Evolutionary conservation across 1,140 invertebrate species (phyloP).

Genomic region (Drosophila gunungcola): DNA sequence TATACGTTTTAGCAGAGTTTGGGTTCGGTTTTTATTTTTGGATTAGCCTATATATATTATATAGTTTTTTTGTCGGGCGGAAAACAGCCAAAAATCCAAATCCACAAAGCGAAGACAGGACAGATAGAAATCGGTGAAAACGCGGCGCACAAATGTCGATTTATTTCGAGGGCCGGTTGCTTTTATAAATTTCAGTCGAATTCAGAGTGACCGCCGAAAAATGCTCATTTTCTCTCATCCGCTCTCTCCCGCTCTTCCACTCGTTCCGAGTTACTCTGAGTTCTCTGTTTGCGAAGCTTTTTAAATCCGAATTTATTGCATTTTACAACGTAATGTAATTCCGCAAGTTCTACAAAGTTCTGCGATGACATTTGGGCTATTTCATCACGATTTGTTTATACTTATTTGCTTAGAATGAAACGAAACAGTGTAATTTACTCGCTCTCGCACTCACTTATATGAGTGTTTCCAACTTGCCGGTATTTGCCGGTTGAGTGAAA

Average conservation of each 20-base stretch:
- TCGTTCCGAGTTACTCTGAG: background rate
- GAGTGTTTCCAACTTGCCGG: background rate
- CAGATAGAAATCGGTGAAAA: constrained; percentile 22
- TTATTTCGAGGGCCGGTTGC: background rate
- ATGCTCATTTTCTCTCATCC: no score
- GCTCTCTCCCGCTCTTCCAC: background rate
- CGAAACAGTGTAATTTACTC: no score
- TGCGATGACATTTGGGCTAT: constrained; percentile 2
- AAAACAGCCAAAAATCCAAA: constrained; percentile 69
- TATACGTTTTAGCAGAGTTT: constrained; percentile 12
- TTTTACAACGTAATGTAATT: constrained; percentile 4
- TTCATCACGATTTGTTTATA: constrained; percentile 2
- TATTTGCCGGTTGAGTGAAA: constrained; percentile 1
- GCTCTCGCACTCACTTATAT: background rate
- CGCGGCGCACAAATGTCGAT: constrained; percentile 2
- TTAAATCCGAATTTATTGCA: background rate
- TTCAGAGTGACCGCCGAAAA: no score
- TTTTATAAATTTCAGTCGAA: background rate
- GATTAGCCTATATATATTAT: constrained; percentile 3
- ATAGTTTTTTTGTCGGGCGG: constrained; percentile 67
- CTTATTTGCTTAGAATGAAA: no score
- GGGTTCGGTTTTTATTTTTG: constrained; percentile 1
- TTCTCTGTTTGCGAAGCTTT: background rate
- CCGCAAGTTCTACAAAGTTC: constrained; percentile 4
- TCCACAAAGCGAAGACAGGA: constrained; percentile 62